Percentiles rank a stretch among this genome's conserved stretches.
These are phyloP conservation scores for Brachyptera putata DNA, from an alignment of 2,888 invertebrate genomes.

Conservation along the genomic window DNA sequence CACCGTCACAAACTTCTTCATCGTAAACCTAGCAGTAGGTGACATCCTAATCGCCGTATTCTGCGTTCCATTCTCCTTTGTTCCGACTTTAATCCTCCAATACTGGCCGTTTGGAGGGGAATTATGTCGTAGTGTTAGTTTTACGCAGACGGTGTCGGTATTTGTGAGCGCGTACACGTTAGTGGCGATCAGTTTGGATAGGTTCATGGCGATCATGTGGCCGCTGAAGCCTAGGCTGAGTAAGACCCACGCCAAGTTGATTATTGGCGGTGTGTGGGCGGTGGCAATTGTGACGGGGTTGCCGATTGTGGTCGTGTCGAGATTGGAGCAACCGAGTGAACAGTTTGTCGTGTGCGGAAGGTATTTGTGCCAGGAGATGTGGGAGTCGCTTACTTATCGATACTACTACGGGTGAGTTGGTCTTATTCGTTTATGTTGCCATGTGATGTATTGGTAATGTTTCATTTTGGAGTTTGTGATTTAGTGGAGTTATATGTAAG, in stretches of 20 bases:
- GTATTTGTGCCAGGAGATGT: slow-evolving; percentile 46
- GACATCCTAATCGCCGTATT: slow-evolving; percentile 87
- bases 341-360: slow-evolving; percentile 62
- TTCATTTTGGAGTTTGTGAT: too few species aligned
- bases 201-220: slow-evolving; percentile 87
- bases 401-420: slow-evolving; percentile 35
- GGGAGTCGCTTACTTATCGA: slow-evolving; percentile 36
- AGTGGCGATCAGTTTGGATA: slow-evolving; percentile 85
- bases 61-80: slow-evolving; percentile 87
- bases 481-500: too few species aligned
- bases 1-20: slow-evolving; percentile 89
- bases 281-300: slow-evolving; percentile 73
- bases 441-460: too few species aligned
- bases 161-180: slow-evolving; percentile 85
- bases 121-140: slow-evolving; percentile 80
- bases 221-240: slow-evolving; percentile 78
- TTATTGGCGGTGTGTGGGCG: slow-evolving; percentile 69
- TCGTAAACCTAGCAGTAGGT: slow-evolving; percentile 82
- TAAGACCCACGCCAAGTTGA: slow-evolving; percentile 62
- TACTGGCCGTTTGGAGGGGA: slow-evolving; percentile 85
- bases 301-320: slow-evolving; percentile 75
- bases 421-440: too few species aligned
- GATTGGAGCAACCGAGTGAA: slow-evolving; percentile 56
- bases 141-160: slow-evolving; percentile 69
- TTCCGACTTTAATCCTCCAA: slow-evolving; percentile 70